Conservation (phyloP, 1,140 invertebrate species). For the Pogonomyrmex californicus region DNA sequence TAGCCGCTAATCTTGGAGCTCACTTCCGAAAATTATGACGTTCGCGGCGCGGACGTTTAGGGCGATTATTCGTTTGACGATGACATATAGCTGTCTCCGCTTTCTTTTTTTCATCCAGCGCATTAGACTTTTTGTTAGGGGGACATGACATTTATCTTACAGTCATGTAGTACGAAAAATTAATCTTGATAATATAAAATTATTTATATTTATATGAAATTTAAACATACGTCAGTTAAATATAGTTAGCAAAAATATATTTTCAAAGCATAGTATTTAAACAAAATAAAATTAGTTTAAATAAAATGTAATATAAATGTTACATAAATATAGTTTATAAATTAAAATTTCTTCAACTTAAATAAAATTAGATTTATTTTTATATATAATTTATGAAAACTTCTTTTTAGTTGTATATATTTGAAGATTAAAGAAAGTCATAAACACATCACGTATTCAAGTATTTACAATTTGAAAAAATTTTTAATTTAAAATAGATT, state of each 20-base stretch:
- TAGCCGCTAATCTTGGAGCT: constrained; percentile 72
- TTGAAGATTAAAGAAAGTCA: background rate
- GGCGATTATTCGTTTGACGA: constrained; percentile 72
- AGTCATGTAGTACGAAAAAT: background rate
- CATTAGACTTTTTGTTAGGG: background rate
- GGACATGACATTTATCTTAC: background rate
- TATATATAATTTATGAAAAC: background rate
- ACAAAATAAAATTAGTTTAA: background rate
- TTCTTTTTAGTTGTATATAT: background rate
- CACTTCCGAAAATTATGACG: constrained; percentile 74
- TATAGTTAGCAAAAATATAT: background rate
- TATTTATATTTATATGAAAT: background rate
- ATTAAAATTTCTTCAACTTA: background rate
- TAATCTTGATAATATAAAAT: background rate
- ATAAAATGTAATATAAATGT: background rate
- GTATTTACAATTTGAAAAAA: background rate
- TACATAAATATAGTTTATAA: background rate
- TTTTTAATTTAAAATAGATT: background rate
- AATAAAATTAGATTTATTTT: background rate
- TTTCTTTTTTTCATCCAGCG: background rate
- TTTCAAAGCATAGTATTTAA: background rate
- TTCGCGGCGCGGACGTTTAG: constrained; percentile 42
- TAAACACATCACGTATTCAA: background rate
- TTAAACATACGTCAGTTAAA: background rate
- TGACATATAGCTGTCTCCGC: constrained; percentile 1